Base-by-base conservation (phyloP, 2,888 invertebrate genomes). In the Gari tellinella region DNA sequence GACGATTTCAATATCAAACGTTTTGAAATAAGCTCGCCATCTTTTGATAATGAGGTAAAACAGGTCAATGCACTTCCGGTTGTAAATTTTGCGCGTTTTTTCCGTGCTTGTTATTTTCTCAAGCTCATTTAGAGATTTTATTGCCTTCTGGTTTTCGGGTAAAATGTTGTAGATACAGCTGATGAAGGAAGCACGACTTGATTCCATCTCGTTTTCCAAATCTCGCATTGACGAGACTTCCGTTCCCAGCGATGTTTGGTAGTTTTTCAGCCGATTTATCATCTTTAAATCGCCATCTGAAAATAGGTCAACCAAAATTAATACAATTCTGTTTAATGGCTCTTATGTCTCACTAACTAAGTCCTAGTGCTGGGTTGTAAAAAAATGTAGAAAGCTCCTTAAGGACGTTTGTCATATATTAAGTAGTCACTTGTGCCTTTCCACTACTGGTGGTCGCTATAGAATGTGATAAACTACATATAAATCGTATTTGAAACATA, bases 161-260 rank as follows among this genome's bases (percentile, higher is more conserved):
- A 88, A 67, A 15, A 81, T 52, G 8, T 76, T 81, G 43, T 86
- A 84, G 31, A 87, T 65, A n/a, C 75, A 69, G 31, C 82, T 69
- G 53, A 85, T 81, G 72, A 88, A 88, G 57, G 84, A 85, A 17
- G 76, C 81, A n/a, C 88, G 79, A 46, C 76, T 80, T 21, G 56
- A 53, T 55, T 88, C 88, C 38, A 89, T 83, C 8, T 77, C 72
- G 60, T 79, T 74, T 60, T 88, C 87, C 14, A 70, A 51, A 61
- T 89, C 88, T 38, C 83, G 69, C 66, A 88, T 75, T 17, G 76
- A 45, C 48, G 66, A 58, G 43, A 83, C 77, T 25, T 77, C 61
- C 7, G 64, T 58, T n/a, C 78, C 83, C 21, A 85, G 73, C n/a
- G 55, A 43, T n/a, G 68, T 75, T 41, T 85, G 85, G 58, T 77